phyloP scores from a whole-genome alignment of 2,888 invertebrate species.

The Baccha elongata region DNA sequence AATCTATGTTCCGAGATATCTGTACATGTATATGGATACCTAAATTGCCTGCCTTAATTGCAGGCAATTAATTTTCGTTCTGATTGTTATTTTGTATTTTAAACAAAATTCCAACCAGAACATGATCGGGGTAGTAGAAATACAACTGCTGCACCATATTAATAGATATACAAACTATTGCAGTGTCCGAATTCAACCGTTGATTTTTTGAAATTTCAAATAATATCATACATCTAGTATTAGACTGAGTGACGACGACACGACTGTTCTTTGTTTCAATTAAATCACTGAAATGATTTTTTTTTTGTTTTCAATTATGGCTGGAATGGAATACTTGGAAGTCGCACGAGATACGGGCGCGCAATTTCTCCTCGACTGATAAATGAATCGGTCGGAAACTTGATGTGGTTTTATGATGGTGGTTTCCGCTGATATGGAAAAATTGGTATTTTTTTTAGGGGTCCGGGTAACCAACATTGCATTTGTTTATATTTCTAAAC shows the following conservation, averaged over 20 bases:
- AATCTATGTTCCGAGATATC: not conserved
- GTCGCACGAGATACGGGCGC: slow-evolving; percentile 51
- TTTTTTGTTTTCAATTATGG: slow-evolving; percentile 23
- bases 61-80: slow-evolving; percentile 64
- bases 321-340: slow-evolving; percentile 7
- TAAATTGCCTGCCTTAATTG: slow-evolving; percentile 68
- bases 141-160: not conserved
- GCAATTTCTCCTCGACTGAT: slow-evolving; percentile 58
- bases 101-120: slow-evolving; percentile 45
- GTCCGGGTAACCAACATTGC: slow-evolving; percentile 2
- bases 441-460: slow-evolving; percentile 2
- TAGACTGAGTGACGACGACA: slow-evolving; percentile 23
- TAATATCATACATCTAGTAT: slow-evolving; percentile 13
- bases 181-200: slow-evolving; percentile 20
- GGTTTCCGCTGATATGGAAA: slow-evolving; percentile 62
- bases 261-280: slow-evolving; percentile 50
- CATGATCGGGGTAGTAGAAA: not conserved
- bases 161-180: not conserved
- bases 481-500: slow-evolving; percentile 31
- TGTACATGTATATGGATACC: slow-evolving; percentile 33
- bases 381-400: slow-evolving; percentile 53
- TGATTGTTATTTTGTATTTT: slow-evolving; percentile 61
- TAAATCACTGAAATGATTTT: slow-evolving; percentile 57
- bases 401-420: slow-evolving; percentile 34
- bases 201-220: slow-evolving; percentile 22